These are phyloP conservation scores for Cotesia glomerata DNA, from an alignment of 1,140 invertebrate genomes.

Conservation along the genomic window DNA sequence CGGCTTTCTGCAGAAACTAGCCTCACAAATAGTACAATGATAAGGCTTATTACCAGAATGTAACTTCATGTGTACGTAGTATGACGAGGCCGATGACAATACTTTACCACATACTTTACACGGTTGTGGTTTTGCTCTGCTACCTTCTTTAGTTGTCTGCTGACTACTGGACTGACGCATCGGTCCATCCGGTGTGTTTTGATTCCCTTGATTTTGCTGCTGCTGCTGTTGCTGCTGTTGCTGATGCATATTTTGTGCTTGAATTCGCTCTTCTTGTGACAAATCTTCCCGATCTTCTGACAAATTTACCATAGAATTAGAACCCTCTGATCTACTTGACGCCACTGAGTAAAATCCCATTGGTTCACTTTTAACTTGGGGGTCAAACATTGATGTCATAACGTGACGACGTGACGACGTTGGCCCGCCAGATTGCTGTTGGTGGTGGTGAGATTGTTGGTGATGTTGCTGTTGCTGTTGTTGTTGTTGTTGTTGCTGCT, in stretches of 20 bases:
- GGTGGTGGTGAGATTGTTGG: constrained; percentile 39
- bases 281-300: constrained; percentile 58
- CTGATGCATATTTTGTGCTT: constrained; percentile 59
- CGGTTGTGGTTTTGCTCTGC: constrained; percentile 71
- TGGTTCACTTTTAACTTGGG: constrained; percentile 72
- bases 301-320: constrained; percentile 59
- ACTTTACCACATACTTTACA: constrained; percentile 80
- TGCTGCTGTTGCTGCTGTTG: constrained; percentile 62
- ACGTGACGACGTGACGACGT: constrained; percentile 41
- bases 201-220: constrained; percentile 37
- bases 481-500: constrained; percentile 32
- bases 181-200: constrained; percentile 40
- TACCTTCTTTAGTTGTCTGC: constrained; percentile 61
- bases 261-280: constrained; percentile 63
- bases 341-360: constrained; percentile 67
- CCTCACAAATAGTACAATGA: constrained; percentile 76
- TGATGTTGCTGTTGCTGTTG: constrained; percentile 36
- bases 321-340: constrained; percentile 59
- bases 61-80: constrained; percentile 82
- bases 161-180: constrained; percentile 57
- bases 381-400: constrained; percentile 70
- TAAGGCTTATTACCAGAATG: constrained; percentile 81
- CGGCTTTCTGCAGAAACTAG: constrained; percentile 73
- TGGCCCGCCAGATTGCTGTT: constrained; percentile 31
- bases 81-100: constrained; percentile 75